Evolutionary conservation across 1,140 invertebrate species (phyloP).

Genomic region (Cherax destructor): DNA sequence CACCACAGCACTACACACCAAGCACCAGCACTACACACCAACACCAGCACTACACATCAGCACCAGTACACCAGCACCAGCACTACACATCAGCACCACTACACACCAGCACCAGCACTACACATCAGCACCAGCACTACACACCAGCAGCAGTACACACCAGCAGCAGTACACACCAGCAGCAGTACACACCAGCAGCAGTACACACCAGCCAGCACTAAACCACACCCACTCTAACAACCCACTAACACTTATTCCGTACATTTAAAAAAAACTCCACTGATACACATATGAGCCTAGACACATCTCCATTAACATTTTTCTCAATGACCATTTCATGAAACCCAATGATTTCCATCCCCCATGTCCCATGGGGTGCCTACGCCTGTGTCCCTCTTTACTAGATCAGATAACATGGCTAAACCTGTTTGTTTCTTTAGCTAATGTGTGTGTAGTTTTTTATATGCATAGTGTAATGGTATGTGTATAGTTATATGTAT

Average conservation of each 20-base stretch:
- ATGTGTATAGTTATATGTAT: too few relatives aligned
- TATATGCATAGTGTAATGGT: too few relatives aligned
- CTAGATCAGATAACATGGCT: background rate
- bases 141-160: background rate
- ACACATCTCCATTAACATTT: background rate
- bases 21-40: background rate
- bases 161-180: background rate
- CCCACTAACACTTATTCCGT: background rate
- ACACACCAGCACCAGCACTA: background rate
- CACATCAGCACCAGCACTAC: background rate
- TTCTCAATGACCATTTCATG: background rate
- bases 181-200: background rate
- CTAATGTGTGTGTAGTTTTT: too few relatives aligned
- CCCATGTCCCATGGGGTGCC: too few relatives aligned
- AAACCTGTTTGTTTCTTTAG: too few relatives aligned
- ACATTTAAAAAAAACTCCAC: background rate
- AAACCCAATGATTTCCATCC: background rate
- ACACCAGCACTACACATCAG: background rate
- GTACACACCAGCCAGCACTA: background rate
- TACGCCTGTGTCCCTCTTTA: background rate
- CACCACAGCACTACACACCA: background rate
- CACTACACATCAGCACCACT: background rate
- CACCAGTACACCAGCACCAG: background rate
- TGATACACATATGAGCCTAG: background rate
- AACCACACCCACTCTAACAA: background rate